Evolutionary conservation across 2,888 invertebrate genomes (phyloP).

Genomic region (Eudemis profundana): DNA sequence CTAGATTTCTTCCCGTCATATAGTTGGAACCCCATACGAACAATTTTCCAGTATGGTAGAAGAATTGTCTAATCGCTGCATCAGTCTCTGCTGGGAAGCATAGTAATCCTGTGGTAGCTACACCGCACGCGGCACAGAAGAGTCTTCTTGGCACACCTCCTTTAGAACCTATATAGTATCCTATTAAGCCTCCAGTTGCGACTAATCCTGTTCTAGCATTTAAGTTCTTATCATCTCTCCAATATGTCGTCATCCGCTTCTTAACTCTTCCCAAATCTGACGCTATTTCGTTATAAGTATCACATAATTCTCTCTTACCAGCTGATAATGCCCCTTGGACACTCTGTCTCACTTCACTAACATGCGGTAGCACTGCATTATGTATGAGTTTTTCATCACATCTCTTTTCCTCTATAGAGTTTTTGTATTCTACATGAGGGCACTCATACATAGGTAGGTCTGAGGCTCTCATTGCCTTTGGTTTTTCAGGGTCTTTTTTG

Average conservation of each 20-base stretch:
- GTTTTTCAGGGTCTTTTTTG: background rate
- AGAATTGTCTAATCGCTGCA: background rate
- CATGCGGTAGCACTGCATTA: background rate
- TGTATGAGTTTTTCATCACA: too few species aligned
- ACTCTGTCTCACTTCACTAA: background rate
- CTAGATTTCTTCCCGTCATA: background rate
- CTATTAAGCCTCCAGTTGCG: background rate
- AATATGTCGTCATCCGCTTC: background rate
- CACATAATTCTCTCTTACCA: background rate
- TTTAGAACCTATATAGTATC: background rate
- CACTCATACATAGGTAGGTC: background rate
- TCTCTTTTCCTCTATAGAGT: background rate
- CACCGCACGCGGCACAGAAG: background rate
- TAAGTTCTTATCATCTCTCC: conserved; percentile 10
- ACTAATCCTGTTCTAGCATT: background rate
- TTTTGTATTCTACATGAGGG: background rate
- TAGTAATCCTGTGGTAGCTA: background rate
- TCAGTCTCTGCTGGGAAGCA: conserved; percentile 28
- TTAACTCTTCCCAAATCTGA: background rate
- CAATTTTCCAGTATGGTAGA: background rate
- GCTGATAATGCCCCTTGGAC: background rate
- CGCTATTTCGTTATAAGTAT: background rate
- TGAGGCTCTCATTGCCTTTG: background rate
- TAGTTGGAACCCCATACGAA: background rate
- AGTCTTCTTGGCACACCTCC: conserved; percentile 4